A percentile compares a stretch with the other conserved stretches of the same genome.
phyloP scores from a whole-genome alignment of 1,140 invertebrate genomes.

The Pseudomyrmex pallidus region DNA sequence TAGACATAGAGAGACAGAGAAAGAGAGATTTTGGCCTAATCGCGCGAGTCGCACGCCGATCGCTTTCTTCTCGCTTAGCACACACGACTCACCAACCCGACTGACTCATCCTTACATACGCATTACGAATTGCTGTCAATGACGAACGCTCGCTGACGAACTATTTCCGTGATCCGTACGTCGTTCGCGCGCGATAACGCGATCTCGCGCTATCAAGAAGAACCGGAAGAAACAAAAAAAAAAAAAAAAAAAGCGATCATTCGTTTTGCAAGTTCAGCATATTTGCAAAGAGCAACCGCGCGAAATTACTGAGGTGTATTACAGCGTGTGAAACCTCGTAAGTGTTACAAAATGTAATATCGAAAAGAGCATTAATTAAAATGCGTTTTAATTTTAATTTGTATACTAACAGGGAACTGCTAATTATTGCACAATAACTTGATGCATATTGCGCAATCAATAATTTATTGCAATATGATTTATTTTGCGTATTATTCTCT shows the following conservation, averaged over 20 bases:
- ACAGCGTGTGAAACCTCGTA: too few species aligned
- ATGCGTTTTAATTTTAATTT: too few species aligned
- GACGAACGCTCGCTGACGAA: constrained; percentile 39
- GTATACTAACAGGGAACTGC: too few species aligned
- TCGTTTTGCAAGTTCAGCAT: not conserved
- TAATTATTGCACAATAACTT: too few species aligned
- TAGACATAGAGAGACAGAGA: not conserved
- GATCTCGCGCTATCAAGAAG: not conserved
- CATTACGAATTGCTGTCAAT: constrained; percentile 23
- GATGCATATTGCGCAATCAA: too few species aligned
- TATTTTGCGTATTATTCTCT: too few species aligned
- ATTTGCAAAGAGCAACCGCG: too few species aligned
- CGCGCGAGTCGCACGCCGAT: not conserved
- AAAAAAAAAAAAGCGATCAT: not conserved
- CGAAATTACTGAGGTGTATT: too few species aligned
- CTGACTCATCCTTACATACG: constrained; percentile 38
- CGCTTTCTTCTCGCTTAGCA: constrained; percentile 23
- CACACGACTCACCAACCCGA: not conserved
- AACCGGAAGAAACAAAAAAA: not conserved
- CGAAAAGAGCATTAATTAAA: too few species aligned
- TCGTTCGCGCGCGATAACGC: not conserved
- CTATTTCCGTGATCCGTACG: constrained; percentile 7
- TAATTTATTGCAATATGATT: too few species aligned
- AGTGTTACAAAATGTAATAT: too few species aligned
- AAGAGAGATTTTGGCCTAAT: constrained; percentile 23